Base-by-base conservation (phyloP, 2,113 vertebrate species). In the Myrmophylax atrothorax region DNA sequence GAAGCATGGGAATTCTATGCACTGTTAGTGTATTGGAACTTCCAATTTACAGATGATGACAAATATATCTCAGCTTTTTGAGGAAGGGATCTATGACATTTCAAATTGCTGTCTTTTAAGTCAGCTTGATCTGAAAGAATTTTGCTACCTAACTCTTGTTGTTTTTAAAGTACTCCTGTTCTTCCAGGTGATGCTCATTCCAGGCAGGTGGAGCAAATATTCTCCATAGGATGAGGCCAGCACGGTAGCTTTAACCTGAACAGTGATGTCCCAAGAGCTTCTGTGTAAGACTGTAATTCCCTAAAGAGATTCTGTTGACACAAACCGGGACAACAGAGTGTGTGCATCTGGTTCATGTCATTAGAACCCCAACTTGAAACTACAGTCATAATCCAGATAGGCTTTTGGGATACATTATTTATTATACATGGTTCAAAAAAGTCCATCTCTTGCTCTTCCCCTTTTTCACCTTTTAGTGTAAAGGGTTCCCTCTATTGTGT, bases 1-100 rank as follows among this genome's bases (percentile, higher is more conserved):
- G 97, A 98, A 98, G 98, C 98, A 98, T 99, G 98, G 98, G 97
- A 98, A 98, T 98, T 99, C 98, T 99, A 98, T 98, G 98, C 98
- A 98, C 98, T 97, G 75, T 98, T 98, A 98, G 98, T 98, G 98
- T 98, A 98, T 98, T 98, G 98, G 98, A 98, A 98, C 98, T 98
- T 98, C 98, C 98, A 97, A 96, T 97, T 98, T 98, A 98, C 98
- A 98, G 96, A 97, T 98, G 97, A 98, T 97, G 97, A 98, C 98
- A 96, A 96, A 94, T 94, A 98, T 97, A 97, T 98, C 98, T 98
- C 97, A 97, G 96, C 94, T 97, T 98, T 97, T 97, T 96, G 97
- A 98, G 97, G 98, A 98, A 98, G 97, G 98, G 98, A 98, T 98
- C 97, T 97, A 88, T 97, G 97, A 97, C 97, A 97, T 98, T 97